These are phyloP conservation scores for Nymphalis c-album DNA, from an alignment of 2,888 invertebrate genomes.

Conservation along the genomic window DNA sequence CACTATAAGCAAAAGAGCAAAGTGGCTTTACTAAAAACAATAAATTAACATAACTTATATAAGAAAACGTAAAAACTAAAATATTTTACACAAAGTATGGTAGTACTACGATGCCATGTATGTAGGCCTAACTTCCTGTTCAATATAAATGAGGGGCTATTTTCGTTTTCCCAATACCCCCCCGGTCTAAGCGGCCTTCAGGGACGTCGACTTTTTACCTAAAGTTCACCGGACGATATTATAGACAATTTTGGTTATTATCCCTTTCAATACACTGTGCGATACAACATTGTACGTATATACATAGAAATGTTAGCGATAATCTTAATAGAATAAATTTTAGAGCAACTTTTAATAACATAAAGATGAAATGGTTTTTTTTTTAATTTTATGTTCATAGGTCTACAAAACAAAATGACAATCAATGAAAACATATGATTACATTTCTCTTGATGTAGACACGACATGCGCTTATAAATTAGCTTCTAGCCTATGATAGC, in stretches of 20 bases:
- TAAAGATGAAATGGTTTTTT: too few species aligned
- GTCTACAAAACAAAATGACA: too few species aligned
- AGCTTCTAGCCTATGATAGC: too few species aligned
- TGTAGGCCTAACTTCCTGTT: slow-evolving; percentile 45
- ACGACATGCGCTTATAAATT: too few species aligned
- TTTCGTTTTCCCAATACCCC: slow-evolving; percentile 60
- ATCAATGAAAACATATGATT: too few species aligned
- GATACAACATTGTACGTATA: neutral
- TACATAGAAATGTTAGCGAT: neutral
- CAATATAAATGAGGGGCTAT: slow-evolving; percentile 73
- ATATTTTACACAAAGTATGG: neutral
- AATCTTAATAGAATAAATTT: neutral
- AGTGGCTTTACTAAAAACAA: too few species aligned
- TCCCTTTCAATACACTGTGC: slow-evolving; percentile 5
- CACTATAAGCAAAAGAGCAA: too few species aligned
- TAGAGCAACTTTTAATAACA: neutral
- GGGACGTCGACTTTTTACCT: slow-evolving; percentile 67
- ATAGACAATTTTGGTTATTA: slow-evolving; percentile 11
- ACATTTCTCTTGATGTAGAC: too few species aligned
- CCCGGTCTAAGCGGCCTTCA: slow-evolving; percentile 66
- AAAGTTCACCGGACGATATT: slow-evolving; percentile 40
- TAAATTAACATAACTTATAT: too few species aligned
- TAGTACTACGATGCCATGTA: neutral
- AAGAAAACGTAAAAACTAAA: too few species aligned
- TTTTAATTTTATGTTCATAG: too few species aligned